phyloP scores from a whole-genome alignment of 2,797 vertebrate species.

The Borostomias antarcticus region DNA sequence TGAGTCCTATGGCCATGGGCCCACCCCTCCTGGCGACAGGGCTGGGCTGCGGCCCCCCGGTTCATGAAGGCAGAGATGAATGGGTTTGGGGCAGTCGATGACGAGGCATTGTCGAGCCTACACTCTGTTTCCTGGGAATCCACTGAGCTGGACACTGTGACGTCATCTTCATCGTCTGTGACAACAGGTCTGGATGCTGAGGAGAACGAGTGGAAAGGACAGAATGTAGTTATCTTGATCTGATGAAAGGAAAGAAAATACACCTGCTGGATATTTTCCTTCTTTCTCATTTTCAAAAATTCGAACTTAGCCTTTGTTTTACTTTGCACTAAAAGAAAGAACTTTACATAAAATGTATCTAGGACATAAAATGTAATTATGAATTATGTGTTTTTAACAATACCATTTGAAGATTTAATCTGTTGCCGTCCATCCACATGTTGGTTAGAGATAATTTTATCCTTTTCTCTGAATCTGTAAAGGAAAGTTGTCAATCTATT shows the following conservation, averaged over 20 bases:
- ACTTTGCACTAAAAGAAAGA: too few relatives aligned
- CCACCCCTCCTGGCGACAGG: slow-evolving; percentile 18
- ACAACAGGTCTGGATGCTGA: slow-evolving; percentile 6
- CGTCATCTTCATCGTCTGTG: slow-evolving; percentile 27
- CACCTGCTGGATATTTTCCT: slow-evolving; percentile 1
- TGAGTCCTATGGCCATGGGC: slow-evolving; percentile 8
- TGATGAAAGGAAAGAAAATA: not conserved
- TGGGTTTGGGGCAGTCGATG: slow-evolving; percentile 26
- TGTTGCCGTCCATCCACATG: not conserved
- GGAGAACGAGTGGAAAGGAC: not conserved
- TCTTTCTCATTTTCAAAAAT: too few relatives aligned
- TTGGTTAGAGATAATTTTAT: not conserved
- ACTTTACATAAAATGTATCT: not conserved
- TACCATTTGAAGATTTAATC: not conserved
- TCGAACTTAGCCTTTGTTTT: not conserved
- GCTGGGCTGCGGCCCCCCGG: not conserved
- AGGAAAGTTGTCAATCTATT: not conserved
- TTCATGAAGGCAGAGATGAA: slow-evolving; percentile 47
- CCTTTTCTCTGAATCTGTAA: slow-evolving; percentile 14
- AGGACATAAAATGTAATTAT: not conserved
- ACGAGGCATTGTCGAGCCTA: slow-evolving; percentile 2
- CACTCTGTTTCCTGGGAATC: slow-evolving; percentile 11
- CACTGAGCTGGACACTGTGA: slow-evolving; percentile 41
- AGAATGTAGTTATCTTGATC: not conserved
- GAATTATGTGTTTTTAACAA: not conserved